Percentiles rank a stretch among this genome's conserved stretches.
Evolutionary conservation across 2,888 invertebrate genomes (phyloP).

Genomic region (Ernsta delagoae): DNA sequence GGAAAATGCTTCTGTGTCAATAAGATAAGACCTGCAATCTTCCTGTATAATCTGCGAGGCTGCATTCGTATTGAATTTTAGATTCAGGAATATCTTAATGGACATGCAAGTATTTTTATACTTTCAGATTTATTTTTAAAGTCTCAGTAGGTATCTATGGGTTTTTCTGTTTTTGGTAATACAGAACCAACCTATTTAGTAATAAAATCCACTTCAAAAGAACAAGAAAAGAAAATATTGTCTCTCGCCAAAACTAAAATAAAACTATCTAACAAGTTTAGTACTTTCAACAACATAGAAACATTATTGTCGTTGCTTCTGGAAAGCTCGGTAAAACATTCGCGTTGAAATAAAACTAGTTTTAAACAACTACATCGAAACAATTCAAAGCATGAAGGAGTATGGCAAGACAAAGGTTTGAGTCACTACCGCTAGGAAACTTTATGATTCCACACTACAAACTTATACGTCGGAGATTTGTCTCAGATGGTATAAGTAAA

Average conservation of each 20-base stretch:
- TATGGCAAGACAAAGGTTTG: conserved; percentile 8
- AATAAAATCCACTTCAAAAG: too few relatives aligned
- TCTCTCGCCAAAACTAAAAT: neutral
- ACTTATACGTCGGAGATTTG: neutral
- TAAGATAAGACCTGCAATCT: conserved; percentile 67
- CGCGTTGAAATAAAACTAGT: conserved; percentile 6
- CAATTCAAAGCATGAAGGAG: conserved; percentile 10
- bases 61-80: neutral
- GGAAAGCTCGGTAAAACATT: conserved; percentile 1
- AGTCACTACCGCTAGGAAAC: conserved; percentile 3
- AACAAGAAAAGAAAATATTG: too few relatives aligned
- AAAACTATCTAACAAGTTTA: neutral
- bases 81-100: neutral
- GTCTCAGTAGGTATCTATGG: too few relatives aligned
- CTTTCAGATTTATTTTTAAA: too few relatives aligned
- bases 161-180: too few relatives aligned
- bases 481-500: neutral
- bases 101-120: neutral
- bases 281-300: neutral
- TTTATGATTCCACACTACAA: conserved; percentile 3
- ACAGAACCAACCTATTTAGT: too few relatives aligned
- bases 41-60: conserved; percentile 41
- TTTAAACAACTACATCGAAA: neutral
- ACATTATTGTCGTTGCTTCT: neutral
- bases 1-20: conserved; percentile 65